Base-by-base conservation (phyloP, 2,113 vertebrate species). In the Halcyon senegalensis region DNA sequence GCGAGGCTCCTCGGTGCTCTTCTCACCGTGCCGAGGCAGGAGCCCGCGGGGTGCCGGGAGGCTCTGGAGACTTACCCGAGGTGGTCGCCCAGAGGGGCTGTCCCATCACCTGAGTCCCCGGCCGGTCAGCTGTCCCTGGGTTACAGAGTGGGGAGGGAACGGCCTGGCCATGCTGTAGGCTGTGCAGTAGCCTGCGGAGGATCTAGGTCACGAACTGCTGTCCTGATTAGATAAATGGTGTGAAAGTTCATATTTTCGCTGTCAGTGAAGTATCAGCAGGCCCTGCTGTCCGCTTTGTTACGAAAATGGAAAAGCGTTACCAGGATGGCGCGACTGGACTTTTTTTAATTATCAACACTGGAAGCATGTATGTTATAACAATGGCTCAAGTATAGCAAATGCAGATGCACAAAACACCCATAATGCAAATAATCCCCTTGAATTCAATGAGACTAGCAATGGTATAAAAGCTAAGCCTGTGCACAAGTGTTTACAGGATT, bases 111-210 rank as follows among this genome's bases (percentile, higher is more conserved):
- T 7, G 20, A 4, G 25, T 9, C 43, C 33, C 3, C 1, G 13
- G 28, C 35, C 55, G 24, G 56, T 2, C 44, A 1, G 0, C 14
- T 28, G 35, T 28, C 2, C 24, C 10, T 7, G 43, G 10, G 37
- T 5, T 4, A 5, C 23, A 1, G 28, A 2, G 48, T 0, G 21
- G 5, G 3, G 58, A 25, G 46, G 31, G 50, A 58, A 0, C 7
- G 4, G 50, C 72, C 37, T 21, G 68, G 80, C 55, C 30, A 18
- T 11, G 31, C 11, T 6, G 19, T 7, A 3, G 39, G 28, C 43
- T 55, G 12, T 15, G 35, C 6, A 7, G 24, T 15, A 7, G 0
- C 11, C 33, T 24, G 46, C 1, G 2, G 27, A 35, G 58, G 10
- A 24, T 72, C 30, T 15, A 5, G 58, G 58, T 73, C 41, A 11